phyloP scores from a whole-genome alignment of 2,113 vertebrate genomes.

The Platycercus adscitus region DNA sequence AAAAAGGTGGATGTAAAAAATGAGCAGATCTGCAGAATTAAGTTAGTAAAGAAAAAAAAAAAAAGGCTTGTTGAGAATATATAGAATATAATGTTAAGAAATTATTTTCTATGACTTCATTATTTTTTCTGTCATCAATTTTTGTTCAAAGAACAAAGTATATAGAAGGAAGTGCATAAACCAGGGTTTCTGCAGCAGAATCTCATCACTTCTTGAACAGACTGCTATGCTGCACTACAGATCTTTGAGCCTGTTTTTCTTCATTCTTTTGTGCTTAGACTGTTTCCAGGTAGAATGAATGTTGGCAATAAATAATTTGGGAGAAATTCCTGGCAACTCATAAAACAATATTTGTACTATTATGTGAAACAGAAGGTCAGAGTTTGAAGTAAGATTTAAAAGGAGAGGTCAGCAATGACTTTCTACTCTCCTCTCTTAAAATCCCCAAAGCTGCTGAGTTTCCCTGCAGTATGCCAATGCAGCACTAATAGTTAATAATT shows the following conservation, averaged over 20 bases:
- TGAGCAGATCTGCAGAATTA: neutral
- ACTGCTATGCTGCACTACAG: neutral
- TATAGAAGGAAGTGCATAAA: neutral
- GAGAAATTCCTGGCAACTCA: constrained; percentile 48
- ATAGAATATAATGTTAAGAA: neutral
- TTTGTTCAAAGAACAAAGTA: neutral
- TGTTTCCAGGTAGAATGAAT: constrained; percentile 7
- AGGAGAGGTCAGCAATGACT: constrained; percentile 42
- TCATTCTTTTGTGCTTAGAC: constrained; percentile 5
- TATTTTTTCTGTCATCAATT: neutral
- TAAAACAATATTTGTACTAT: constrained; percentile 47
- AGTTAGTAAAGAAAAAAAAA: neutral
- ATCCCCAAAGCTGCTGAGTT: constrained; percentile 20
- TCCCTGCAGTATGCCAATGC: neutral
- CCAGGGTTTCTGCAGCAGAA: neutral
- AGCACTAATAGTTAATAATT: constrained; percentile 31
- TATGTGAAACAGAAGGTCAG: constrained; percentile 44
- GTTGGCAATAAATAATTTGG: constrained; percentile 46
- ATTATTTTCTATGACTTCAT: neutral
- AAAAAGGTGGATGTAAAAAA: neutral
- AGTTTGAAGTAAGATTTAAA: constrained; percentile 27
- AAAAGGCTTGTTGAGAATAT: neutral
- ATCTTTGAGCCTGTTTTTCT: constrained; percentile 18
- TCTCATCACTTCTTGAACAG: neutral
- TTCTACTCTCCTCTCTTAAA: constrained; percentile 38